Evolutionary conservation across 2,797 vertebrate species (phyloP).

Genomic region (Apogon hyalosoma): DNA sequence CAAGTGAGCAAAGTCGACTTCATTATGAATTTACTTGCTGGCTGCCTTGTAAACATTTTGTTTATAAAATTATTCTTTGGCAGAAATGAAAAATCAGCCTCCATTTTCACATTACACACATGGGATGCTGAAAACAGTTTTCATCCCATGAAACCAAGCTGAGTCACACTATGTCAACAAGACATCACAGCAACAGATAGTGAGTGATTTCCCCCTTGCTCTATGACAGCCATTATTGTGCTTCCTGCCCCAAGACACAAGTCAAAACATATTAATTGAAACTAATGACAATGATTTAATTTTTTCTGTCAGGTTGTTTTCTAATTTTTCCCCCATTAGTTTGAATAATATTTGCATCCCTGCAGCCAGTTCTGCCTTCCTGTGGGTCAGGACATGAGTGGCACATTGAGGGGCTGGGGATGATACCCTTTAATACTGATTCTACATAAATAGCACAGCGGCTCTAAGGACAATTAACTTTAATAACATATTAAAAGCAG

Average conservation of each 20-base stretch:
- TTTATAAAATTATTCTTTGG: constrained; percentile 46
- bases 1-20: constrained; percentile 44
- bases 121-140: constrained; percentile 15
- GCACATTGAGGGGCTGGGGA: neutral
- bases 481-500: constrained; percentile 7
- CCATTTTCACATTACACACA: constrained; percentile 49
- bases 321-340: constrained; percentile 60
- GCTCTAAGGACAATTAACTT: neutral
- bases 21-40: constrained; percentile 54
- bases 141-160: constrained; percentile 29
- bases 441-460: constrained; percentile 16
- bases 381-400: constrained; percentile 20
- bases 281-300: constrained; percentile 66
- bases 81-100: constrained; percentile 27
- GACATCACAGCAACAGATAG: constrained; percentile 52
- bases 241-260: constrained; percentile 58
- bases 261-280: constrained; percentile 74
- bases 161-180: constrained; percentile 54
- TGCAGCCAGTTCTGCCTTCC: constrained; percentile 39
- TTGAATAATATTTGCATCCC: constrained; percentile 61
- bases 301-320: constrained; percentile 59
- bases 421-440: constrained; percentile 26
- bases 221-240: constrained; percentile 39
- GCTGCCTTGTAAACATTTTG: constrained; percentile 62
- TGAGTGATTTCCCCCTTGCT: constrained; percentile 48